Conservation (phyloP, 2,888 invertebrate species). For the Elgonia sp. region DNA sequence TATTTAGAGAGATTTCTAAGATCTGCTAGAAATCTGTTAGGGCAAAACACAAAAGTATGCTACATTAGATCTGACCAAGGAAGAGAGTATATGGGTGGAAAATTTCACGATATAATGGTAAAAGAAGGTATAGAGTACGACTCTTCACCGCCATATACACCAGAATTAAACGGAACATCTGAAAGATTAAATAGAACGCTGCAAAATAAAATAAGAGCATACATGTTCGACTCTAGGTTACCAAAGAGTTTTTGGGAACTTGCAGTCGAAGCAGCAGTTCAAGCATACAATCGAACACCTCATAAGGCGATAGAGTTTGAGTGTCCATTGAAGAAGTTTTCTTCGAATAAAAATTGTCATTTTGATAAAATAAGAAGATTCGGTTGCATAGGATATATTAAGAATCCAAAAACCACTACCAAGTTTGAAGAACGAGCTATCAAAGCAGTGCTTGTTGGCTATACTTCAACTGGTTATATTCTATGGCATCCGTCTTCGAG, state of each 20-base stretch:
- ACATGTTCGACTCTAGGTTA: background rate
- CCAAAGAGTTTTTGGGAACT: constrained; percentile 5
- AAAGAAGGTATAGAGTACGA: background rate
- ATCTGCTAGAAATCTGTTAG: background rate
- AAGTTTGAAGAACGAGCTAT: constrained; percentile 15
- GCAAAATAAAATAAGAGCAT: constrained; percentile 9
- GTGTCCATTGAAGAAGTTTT: background rate
- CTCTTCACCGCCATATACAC: background rate
- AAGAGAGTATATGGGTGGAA: background rate
- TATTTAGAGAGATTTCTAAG: background rate
- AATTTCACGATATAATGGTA: background rate
- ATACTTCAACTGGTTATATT: constrained; percentile 1
- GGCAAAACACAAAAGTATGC: background rate
- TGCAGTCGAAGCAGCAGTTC: constrained; percentile 3
- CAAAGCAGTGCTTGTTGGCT: constrained; percentile 13
- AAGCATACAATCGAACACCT: background rate
- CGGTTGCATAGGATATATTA: constrained; percentile 8
- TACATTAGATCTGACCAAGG: background rate
- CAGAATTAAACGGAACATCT: constrained; percentile 1
- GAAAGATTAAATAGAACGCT: background rate
- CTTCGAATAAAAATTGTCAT: background rate
- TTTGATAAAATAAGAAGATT: constrained; percentile 6
- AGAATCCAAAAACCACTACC: background rate
- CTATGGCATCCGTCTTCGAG: constrained; percentile 15
- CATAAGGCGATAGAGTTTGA: constrained; percentile 2